phyloP scores from a whole-genome alignment of 2,888 invertebrate genomes.

The Nomada flava region DNA sequence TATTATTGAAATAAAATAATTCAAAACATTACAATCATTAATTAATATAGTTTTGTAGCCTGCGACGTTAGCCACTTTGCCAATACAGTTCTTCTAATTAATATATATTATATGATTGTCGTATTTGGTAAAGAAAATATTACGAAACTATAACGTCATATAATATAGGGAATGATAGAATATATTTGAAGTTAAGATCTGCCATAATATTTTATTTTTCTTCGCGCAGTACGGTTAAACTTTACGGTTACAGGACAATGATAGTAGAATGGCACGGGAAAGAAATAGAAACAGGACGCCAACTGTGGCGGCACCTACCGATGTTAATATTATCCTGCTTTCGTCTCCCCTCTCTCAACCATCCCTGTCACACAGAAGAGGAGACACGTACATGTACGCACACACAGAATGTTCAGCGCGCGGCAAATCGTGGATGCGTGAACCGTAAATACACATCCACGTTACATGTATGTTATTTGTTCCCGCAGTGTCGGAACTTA shows the following conservation, averaged over 20 bases:
- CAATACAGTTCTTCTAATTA: too few species aligned
- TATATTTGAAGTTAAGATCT: conserved; percentile 21
- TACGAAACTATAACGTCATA: background rate
- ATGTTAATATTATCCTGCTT: conserved; percentile 61
- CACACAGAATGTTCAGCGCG: conserved; percentile 66
- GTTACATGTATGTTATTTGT: conserved; percentile 33
- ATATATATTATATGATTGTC: background rate
- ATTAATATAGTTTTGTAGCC: background rate
- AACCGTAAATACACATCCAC: conserved; percentile 60
- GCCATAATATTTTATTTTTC: conserved; percentile 33
- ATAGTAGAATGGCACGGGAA: conserved; percentile 45
- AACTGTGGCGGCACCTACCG: conserved; percentile 69
- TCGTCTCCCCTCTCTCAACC: conserved; percentile 29
- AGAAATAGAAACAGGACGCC: conserved; percentile 73
- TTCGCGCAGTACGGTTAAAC: conserved; percentile 41
- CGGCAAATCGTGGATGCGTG: conserved; percentile 67
- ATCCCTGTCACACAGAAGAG: conserved; percentile 28
- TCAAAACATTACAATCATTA: background rate
- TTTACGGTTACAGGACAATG: conserved; percentile 46
- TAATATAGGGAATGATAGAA: background rate
- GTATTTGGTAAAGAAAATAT: background rate
- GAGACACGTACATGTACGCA: conserved; percentile 29
- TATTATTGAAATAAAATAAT: background rate
- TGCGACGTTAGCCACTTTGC: too few species aligned
- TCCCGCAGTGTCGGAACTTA: conserved; percentile 25